Conservation (phyloP, 2,113 vertebrate genomes). For the Polypterus bichir region DNA sequence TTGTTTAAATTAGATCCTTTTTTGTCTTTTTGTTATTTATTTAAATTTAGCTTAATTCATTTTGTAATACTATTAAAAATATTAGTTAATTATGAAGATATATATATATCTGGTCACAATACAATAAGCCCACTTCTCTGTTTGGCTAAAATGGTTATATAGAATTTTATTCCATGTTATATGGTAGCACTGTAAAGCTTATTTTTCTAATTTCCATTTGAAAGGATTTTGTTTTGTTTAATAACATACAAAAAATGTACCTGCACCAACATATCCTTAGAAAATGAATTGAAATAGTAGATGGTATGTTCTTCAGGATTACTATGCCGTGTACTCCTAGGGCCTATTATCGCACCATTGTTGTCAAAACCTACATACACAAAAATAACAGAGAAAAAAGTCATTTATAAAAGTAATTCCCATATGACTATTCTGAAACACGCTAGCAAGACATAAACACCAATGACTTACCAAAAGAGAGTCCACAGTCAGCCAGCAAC, state of each 20-base stretch:
- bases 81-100: no score
- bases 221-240: no score
- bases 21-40: no score
- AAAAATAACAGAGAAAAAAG: constrained; percentile 7
- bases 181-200: no score
- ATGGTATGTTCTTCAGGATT: constrained; percentile 88
- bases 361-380: constrained; percentile 81
- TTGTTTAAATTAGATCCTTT: no score
- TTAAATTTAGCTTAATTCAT: no score
- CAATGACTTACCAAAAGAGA: constrained; percentile 69
- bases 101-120: no score
- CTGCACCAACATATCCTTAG: constrained; percentile 92
- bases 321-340: constrained; percentile 85
- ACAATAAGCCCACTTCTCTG: no score
- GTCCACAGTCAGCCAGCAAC: constrained; percentile 61
- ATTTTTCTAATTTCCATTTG: no score
- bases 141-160: no score
- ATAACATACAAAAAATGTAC: constrained; percentile 36
- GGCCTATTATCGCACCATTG: constrained; percentile 81
- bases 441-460: constrained; percentile 9
- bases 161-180: no score
- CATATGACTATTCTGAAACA: not conserved
- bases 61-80: no score
- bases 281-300: constrained; percentile 91
- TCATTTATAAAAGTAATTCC: not conserved